Percentiles rank a stretch among this genome's conserved stretches.
Evolutionary conservation across 1,140 invertebrate species (phyloP).

Genomic region (Zaprionus africanus): DNA sequence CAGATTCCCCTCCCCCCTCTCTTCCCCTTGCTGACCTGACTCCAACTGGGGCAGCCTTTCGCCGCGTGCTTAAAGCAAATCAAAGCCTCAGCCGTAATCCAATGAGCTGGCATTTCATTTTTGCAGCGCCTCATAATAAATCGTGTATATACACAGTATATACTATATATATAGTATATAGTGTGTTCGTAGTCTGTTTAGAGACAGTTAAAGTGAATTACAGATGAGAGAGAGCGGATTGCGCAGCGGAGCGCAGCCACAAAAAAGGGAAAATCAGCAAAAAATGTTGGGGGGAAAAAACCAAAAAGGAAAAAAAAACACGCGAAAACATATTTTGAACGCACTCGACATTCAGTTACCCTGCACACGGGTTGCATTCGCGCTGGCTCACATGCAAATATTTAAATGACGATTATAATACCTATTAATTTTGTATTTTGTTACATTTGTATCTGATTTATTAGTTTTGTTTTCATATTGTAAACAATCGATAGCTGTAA

Average conservation of each 20-base stretch:
- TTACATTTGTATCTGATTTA: background rate
- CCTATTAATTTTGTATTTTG: no score
- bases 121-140: conserved; percentile 60
- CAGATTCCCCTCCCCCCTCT: background rate
- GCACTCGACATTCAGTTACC: background rate
- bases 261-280: conserved; percentile 48
- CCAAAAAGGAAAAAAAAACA: conserved; percentile 12
- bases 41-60: background rate
- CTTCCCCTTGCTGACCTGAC: background rate
- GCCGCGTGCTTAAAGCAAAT: conserved; percentile 57
- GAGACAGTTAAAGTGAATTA: conserved; percentile 76
- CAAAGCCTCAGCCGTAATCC: conserved; percentile 71
- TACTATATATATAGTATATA: conserved; percentile 39
- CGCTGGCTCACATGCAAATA: no score
- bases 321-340: background rate
- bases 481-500: background rate
- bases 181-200: background rate
- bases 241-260: conserved; percentile 48
- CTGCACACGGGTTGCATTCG: background rate
- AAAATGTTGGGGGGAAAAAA: conserved; percentile 29
- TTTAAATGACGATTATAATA: no score
- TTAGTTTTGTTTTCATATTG: background rate
- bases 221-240: conserved; percentile 66
- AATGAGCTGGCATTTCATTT: conserved; percentile 71
- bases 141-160: conserved; percentile 36